These are phyloP conservation scores for Eupeodes luniger DNA, from an alignment of 2,888 invertebrate species.

Conservation along the genomic window DNA sequence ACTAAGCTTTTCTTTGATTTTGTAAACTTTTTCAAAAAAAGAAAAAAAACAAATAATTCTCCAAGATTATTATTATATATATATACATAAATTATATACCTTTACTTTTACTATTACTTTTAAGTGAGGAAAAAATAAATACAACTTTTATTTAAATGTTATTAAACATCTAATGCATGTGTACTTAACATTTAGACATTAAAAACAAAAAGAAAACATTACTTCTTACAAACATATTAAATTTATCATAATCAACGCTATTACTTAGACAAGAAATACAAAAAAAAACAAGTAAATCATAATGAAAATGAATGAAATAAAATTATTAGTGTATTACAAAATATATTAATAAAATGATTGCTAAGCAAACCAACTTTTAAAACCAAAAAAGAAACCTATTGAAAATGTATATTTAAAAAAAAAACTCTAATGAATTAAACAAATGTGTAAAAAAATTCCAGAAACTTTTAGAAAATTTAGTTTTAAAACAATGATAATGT, in stretches of 20 bases:
- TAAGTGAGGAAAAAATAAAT: slow-evolving; percentile 53
- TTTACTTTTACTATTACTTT: slow-evolving; percentile 41
- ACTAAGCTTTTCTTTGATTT: slow-evolving; percentile 48
- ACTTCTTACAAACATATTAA: slow-evolving; percentile 62
- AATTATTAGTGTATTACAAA: slow-evolving; percentile 27
- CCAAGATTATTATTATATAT: slow-evolving; percentile 19
- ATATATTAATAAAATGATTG: slow-evolving; percentile 62
- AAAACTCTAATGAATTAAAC: slow-evolving; percentile 71
- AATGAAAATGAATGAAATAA: slow-evolving; percentile 35
- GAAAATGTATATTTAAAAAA: slow-evolving; percentile 75
- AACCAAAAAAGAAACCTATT: slow-evolving; percentile 38
- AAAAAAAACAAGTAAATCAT: slow-evolving; percentile 43
- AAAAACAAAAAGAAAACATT: slow-evolving; percentile 26
- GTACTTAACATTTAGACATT: slow-evolving; percentile 58
- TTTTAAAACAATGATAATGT: slow-evolving; percentile 54
- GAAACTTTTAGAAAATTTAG: slow-evolving; percentile 57
- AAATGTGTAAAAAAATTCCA: slow-evolving; percentile 57
- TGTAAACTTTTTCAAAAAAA: slow-evolving; percentile 52
- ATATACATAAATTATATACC: background rate
- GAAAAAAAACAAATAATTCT: slow-evolving; percentile 26
- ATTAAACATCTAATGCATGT: slow-evolving; percentile 67
- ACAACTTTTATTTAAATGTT: slow-evolving; percentile 57
- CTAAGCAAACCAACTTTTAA: slow-evolving; percentile 68
- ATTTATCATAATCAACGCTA: slow-evolving; percentile 75
- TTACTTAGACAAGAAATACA: slow-evolving; percentile 26